phyloP scores from a whole-genome alignment of 2,888 invertebrate species.

The Pyralis farinalis region DNA sequence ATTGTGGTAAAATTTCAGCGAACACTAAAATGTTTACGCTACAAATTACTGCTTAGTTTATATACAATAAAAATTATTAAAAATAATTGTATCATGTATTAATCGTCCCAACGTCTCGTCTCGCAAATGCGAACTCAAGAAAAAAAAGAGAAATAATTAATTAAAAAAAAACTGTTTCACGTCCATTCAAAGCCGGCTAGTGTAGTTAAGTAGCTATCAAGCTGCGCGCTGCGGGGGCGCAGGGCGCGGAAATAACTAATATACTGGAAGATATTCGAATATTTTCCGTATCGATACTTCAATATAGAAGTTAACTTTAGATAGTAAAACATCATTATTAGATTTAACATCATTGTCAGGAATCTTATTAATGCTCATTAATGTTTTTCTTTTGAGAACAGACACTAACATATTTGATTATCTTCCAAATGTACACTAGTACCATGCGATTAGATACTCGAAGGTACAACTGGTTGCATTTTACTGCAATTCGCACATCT shows the following conservation, averaged over 20 bases:
- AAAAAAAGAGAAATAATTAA: conserved; percentile 42
- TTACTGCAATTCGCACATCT: neutral
- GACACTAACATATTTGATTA: neutral
- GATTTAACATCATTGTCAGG: too few species aligned
- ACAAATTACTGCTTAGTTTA: too few species aligned
- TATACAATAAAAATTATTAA: too few species aligned
- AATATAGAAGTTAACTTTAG: too few species aligned
- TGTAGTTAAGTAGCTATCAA: conserved; percentile 43
- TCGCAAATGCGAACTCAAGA: conserved; percentile 64
- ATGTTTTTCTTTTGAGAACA: too few species aligned
- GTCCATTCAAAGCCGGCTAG: conserved; percentile 66
- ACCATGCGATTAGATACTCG: conserved; percentile 38
- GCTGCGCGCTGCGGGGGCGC: conserved; percentile 26
- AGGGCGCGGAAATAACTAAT: conserved; percentile 21
- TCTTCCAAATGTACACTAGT: conserved; percentile 13
- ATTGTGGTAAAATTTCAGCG: neutral
- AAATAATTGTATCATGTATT: too few species aligned
- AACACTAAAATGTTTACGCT: too few species aligned
- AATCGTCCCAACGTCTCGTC: conserved; percentile 61
- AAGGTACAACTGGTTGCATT: conserved; percentile 1
- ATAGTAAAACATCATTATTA: too few species aligned
- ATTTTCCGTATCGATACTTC: too few species aligned
- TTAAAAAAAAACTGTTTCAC: conserved; percentile 46
- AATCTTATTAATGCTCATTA: too few species aligned
- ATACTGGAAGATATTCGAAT: conserved; percentile 6